Conservation (phyloP, 2,888 invertebrate genomes). For the Isotomurus palustris region DNA sequence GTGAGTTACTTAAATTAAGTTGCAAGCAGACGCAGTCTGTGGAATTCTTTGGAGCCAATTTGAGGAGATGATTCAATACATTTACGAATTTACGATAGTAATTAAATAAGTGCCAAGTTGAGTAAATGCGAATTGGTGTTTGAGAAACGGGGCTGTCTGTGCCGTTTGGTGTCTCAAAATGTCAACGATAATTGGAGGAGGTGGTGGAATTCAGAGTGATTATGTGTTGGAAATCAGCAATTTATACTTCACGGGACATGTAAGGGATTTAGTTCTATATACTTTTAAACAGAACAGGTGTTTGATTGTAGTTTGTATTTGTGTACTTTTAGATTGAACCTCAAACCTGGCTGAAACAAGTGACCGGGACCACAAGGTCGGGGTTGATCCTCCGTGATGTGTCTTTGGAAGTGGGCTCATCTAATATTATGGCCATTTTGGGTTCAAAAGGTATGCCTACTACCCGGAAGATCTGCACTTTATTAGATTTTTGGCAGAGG, state of each 20-base stretch:
- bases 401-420: conserved; percentile 81
- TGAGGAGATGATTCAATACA: too few relatives aligned
- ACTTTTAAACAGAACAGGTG: neutral
- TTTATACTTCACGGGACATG: conserved; percentile 84
- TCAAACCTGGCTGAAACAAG: conserved; percentile 67
- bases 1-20: too few relatives aligned
- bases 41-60: too few relatives aligned
- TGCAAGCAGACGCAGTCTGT: too few relatives aligned
- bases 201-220: conserved; percentile 56
- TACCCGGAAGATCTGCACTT: neutral
- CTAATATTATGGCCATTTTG: conserved; percentile 89
- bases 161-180: neutral
- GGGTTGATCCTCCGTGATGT: conserved; percentile 89
- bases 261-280: conserved; percentile 50
- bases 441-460: conserved; percentile 70
- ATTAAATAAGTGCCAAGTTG: too few relatives aligned
- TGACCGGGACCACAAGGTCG: conserved; percentile 72
- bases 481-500: neutral
- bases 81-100: too few relatives aligned
- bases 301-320: conserved; percentile 5
- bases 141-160: too few relatives aligned
- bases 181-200: conserved; percentile 10
- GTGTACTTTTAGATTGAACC: conserved; percentile 71
- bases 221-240: conserved; percentile 81
- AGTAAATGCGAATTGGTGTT: too few relatives aligned